These are phyloP conservation scores for Syngnathoides biaculeatus DNA, from an alignment of 2,113 vertebrate genomes.

Conservation along the genomic window DNA sequence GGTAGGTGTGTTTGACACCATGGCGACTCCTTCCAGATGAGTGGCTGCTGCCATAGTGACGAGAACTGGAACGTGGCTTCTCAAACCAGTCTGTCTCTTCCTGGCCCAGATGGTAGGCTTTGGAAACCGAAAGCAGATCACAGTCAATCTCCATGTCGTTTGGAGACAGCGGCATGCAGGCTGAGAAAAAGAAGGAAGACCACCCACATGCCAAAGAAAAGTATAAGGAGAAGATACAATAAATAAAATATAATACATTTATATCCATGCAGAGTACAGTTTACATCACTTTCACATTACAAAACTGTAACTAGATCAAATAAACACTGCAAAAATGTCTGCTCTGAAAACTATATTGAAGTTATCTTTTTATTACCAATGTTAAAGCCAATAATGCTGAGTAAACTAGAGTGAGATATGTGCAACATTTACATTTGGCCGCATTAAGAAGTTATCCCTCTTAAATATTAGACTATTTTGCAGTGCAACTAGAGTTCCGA, in stretches of 20 bases:
- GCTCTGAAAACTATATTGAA: background rate
- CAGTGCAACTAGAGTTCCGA: background rate
- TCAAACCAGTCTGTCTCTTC: conserved; percentile 99
- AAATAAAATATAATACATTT: conserved; percentile 61
- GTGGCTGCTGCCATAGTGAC: conserved; percentile 87
- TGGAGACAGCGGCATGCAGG: conserved; percentile 71
- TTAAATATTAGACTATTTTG: conserved; percentile 3
- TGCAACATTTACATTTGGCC: background rate
- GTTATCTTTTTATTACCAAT: background rate
- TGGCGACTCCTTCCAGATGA: conserved; percentile 87
- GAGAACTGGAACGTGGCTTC: conserved; percentile 91
- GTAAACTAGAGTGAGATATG: background rate
- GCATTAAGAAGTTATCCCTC: background rate
- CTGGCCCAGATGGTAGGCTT: conserved; percentile 99
- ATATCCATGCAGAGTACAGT: conserved; percentile 62
- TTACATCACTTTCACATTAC: conserved; percentile 38
- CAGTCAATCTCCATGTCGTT: conserved; percentile 81
- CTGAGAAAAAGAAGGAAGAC: conserved; percentile 70
- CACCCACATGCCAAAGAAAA: conserved; percentile 66
- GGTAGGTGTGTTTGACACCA: conserved; percentile 87
- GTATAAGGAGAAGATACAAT: conserved; percentile 43
- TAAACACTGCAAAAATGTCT: conserved; percentile 57
- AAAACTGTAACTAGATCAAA: conserved; percentile 37
- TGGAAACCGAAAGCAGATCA: conserved; percentile 96
- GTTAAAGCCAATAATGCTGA: background rate